A percentile compares a stretch with the other conserved stretches of the same genome.
Evolutionary conservation across 2,888 invertebrate genomes (phyloP).

Genomic region (Eupithecia vulgata): DNA sequence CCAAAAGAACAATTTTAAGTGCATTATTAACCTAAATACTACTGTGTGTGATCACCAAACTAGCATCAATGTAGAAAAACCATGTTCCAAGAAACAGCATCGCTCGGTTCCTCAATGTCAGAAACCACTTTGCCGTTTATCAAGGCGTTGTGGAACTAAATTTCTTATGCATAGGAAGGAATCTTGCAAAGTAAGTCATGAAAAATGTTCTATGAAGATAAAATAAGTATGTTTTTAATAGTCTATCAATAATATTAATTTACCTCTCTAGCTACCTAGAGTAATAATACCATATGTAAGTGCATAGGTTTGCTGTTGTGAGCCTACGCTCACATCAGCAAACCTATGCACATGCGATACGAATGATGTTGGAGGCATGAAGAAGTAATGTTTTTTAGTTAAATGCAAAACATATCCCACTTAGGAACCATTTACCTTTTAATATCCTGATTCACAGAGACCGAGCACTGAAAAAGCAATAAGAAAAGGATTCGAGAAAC

Average conservation of each 20-base stretch:
- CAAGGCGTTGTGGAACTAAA: background rate
- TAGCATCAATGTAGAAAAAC: constrained; percentile 14
- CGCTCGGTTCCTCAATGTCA: constrained; percentile 23
- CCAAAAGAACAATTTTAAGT: constrained; percentile 31
- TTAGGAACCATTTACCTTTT: background rate
- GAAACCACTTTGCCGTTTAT: constrained; percentile 12
- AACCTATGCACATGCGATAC: constrained; percentile 7
- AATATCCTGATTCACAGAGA: constrained; percentile 1
- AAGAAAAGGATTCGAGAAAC: constrained; percentile 6
- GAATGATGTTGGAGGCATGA: constrained; percentile 14
- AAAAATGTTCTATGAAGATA: background rate
- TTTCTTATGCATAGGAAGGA: constrained; percentile 13
- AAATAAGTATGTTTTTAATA: background rate
- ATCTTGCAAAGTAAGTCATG: constrained; percentile 25
- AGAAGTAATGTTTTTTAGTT: constrained; percentile 24
- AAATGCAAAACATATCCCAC: background rate
- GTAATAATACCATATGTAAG: too few relatives aligned
- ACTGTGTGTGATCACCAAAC: constrained; percentile 32
- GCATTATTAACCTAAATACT: constrained; percentile 40
- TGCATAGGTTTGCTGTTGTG: too few relatives aligned
- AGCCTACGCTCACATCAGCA: too few relatives aligned
- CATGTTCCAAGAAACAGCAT: background rate
- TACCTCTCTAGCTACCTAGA: too few relatives aligned
- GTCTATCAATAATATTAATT: background rate
- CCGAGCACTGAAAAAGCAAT: background rate